These are phyloP conservation scores for Macropus fuliginosus DNA, from an alignment of 2,797 vertebrate species.

Conservation along the genomic window DNA sequence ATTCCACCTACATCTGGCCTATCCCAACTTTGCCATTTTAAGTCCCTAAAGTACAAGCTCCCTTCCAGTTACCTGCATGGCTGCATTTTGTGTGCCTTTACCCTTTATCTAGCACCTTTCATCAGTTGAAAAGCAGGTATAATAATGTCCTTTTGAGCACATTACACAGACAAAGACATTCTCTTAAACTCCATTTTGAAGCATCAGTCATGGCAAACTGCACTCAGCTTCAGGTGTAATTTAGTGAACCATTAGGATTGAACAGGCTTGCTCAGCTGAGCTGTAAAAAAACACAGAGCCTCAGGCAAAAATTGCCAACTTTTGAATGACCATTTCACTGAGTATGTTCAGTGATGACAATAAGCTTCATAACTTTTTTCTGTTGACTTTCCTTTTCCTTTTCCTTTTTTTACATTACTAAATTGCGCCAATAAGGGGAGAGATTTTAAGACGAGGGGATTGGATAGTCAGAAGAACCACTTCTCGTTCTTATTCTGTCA, in stretches of 20 bases:
- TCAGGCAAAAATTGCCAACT: background rate
- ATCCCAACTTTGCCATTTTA: background rate
- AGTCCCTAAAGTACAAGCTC: background rate
- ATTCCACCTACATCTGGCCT: background rate
- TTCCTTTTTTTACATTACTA: background rate
- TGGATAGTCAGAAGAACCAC: background rate
- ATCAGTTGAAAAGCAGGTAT: background rate
- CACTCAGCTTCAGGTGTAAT: constrained; percentile 25
- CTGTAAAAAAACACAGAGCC: background rate
- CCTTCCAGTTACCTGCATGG: background rate
- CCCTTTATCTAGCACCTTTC: background rate
- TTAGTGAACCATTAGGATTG: constrained; percentile 54
- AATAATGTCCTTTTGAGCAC: background rate
- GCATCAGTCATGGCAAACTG: background rate
- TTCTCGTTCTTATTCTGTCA: background rate
- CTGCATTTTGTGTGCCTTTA: background rate
- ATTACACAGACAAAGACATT: background rate
- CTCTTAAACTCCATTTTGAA: background rate
- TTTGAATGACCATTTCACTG: background rate
- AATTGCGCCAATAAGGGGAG: background rate
- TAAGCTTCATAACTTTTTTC: background rate
- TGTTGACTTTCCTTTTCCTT: background rate
- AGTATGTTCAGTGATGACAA: background rate
- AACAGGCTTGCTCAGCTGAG: constrained; percentile 68
- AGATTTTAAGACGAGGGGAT: background rate